phyloP scores from a whole-genome alignment of 2,113 vertebrate genomes.

The Brachypodius melanocephalos region DNA sequence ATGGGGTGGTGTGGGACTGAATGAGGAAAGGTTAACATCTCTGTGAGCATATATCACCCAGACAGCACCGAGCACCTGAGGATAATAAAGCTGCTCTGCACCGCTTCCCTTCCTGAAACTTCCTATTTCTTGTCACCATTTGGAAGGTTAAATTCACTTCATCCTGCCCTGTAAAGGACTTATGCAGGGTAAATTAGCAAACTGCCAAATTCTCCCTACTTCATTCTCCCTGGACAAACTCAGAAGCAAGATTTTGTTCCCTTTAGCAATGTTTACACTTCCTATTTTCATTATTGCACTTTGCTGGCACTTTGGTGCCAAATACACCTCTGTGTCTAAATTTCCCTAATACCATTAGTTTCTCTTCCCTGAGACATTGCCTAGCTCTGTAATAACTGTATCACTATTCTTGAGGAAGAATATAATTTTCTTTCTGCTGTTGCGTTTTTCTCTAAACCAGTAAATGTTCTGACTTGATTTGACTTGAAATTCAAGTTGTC shows the following conservation, averaged over 20 bases:
- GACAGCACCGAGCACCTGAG: neutral
- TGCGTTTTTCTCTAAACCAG: neutral
- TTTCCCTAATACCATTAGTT: neutral
- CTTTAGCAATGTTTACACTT: neutral
- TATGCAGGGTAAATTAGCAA: neutral
- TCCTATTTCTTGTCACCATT: neutral
- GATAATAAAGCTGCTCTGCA: conserved; percentile 4
- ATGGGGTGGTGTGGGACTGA: neutral
- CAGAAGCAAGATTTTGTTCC: neutral
- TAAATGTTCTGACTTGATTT: neutral
- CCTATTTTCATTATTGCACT: neutral
- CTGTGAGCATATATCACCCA: neutral
- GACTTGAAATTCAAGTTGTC: neutral
- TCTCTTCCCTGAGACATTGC: neutral
- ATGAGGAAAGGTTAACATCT: neutral
- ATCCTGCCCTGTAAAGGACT: neutral
- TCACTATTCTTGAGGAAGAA: neutral
- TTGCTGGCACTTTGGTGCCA: neutral
- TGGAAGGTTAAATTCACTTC: conserved; percentile 5
- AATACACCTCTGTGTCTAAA: neutral
- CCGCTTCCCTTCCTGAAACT: neutral
- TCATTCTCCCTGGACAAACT: neutral
- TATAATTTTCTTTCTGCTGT: neutral
- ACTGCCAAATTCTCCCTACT: neutral
- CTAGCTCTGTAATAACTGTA: neutral